Percentiles rank a stretch among this genome's conserved stretches.
Conservation (phyloP, 2,113 vertebrate genomes). For the Acrocephalus kingi region DNA sequence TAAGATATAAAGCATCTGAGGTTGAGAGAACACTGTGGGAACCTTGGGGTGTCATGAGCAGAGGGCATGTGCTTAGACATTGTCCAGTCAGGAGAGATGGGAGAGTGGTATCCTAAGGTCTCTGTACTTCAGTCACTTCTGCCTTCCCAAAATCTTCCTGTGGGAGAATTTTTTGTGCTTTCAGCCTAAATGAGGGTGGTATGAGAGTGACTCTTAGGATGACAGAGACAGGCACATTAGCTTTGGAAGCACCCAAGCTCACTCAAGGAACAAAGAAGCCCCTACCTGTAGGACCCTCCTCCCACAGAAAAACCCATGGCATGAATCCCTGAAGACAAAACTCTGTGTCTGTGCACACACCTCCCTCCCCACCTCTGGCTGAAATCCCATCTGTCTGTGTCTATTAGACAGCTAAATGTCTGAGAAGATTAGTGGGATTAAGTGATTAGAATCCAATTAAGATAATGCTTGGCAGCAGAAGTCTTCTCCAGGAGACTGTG, state of each 20-base stretch:
- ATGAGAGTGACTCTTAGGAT: neutral
- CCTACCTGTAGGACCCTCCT: neutral
- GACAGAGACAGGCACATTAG: neutral
- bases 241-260: neutral
- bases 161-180: neutral
- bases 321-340: neutral
- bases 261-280: neutral
- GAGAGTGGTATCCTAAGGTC: neutral
- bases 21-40: neutral
- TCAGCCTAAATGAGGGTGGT: neutral
- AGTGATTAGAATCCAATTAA: conserved; percentile 55
- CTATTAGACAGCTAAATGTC: conserved; percentile 22
- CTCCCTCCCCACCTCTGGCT: neutral
- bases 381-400: conserved; percentile 12
- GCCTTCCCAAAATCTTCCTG: neutral
- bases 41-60: rapidly evolving
- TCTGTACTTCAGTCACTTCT: neutral
- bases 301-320: neutral
- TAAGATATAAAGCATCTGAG: conserved; percentile 77
- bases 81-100: neutral
- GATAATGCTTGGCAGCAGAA: conserved; percentile 21
- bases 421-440: conserved; percentile 32
- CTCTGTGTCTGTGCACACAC: neutral
- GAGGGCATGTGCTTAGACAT: neutral
- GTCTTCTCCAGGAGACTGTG: neutral